phyloP scores from a whole-genome alignment of 2,113 vertebrate species.

The Callocephalon fimbriatum region DNA sequence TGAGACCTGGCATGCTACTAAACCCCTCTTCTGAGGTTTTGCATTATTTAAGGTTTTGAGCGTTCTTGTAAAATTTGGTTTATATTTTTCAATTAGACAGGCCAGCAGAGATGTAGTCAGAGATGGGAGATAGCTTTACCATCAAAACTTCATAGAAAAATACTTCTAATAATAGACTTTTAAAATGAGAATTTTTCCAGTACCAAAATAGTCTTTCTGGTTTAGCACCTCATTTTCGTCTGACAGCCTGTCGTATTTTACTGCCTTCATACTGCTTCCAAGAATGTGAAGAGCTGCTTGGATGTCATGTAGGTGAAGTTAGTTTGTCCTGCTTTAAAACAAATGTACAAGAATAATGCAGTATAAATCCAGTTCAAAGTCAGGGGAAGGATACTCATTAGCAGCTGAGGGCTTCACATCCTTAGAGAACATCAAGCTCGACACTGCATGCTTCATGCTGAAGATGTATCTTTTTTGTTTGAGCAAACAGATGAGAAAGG shows the following conservation, averaged over 20 bases:
- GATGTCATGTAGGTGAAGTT: constrained; percentile 60
- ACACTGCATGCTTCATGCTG: neutral
- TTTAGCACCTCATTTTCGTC: constrained; percentile 61
- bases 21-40: neutral
- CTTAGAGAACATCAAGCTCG: neutral
- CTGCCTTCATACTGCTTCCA: constrained; percentile 50
- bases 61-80: neutral
- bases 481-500: neutral
- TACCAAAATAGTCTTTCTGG: constrained; percentile 62
- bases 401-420: neutral
- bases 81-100: constrained; percentile 25
- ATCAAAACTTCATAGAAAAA: constrained; percentile 43
- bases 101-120: neutral
- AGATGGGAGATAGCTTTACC: constrained; percentile 29
- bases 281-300: constrained; percentile 45
- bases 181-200: constrained; percentile 60
- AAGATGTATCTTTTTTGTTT: neutral
- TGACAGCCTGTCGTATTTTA: constrained; percentile 66
- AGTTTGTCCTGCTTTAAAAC: constrained; percentile 44
- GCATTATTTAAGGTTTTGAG: neutral
- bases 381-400: neutral
- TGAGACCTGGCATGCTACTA: neutral
- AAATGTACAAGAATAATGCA: neutral
- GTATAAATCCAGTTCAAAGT: neutral
- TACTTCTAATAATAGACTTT: constrained; percentile 48